Base-by-base conservation (phyloP, 1,140 invertebrate species). In the Amyelois transitella region DNA sequence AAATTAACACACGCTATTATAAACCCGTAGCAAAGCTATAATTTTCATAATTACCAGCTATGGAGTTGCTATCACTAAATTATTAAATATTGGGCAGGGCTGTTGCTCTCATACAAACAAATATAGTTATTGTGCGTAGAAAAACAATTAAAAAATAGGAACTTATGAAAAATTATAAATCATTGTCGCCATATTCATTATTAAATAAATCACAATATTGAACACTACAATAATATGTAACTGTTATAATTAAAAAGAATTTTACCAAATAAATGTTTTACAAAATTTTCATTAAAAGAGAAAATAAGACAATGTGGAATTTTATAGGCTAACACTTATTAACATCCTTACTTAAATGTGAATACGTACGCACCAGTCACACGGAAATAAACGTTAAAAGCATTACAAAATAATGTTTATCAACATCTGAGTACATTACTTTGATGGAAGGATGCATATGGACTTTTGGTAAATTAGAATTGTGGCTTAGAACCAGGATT, bases 1-100 rank as follows among this genome's bases (percentile, higher is more conserved):
- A 81, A 76, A 84, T 66, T 58, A 78, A 77, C 69, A 75, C 66
- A 75, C 73, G 77, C 83, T 82, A 72, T 68, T 72, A 77, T 70
- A 81, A 81, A 74, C 69, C 73, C 64, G 78, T 87, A 87, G 84
- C 81, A 87, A 87, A 87, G 81, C 84, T 86, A 87, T 74, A 64
- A 63, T 66, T 62, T 59, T 65, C 57, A 62, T 66, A 59, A 73
- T 74, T 69, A 75, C 56, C 66, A 59, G 69, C 71, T 73, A 75
- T 62, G 54, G 60, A 58, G 63, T 59, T 45, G 59, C 55, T 59
- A 57, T 53, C 12, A 49, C 48, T 56, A 25, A 44, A 45, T 56
- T 58, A 58, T 24, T 49, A 49, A 44, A 51, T 50, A 60, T 53
- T 48, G 45, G 62, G 61, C 56, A 68, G 67, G 65, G 66, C 58